phyloP scores from a whole-genome alignment of 1,140 invertebrate genomes.

The Drosophila persimilis region DNA sequence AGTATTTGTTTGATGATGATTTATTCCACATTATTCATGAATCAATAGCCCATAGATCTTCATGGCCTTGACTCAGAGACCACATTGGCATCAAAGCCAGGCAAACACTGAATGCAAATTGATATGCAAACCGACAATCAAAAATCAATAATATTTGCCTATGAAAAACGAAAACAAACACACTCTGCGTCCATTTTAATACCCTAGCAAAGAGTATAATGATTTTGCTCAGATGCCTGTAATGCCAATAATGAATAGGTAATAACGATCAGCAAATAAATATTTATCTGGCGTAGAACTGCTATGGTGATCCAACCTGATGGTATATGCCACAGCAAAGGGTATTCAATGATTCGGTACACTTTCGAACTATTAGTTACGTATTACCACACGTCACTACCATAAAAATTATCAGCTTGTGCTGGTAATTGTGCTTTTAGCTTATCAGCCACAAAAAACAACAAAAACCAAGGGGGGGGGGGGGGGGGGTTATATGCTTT shows the following conservation, averaged over 20 bases:
- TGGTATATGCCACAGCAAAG: too few species aligned
- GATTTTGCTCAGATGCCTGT: too few species aligned
- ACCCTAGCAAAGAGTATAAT: background rate
- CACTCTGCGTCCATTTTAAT: background rate
- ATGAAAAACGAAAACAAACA: conserved; percentile 31
- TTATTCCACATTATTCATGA: conserved; percentile 28
- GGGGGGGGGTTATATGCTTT: too few species aligned
- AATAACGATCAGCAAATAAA: too few species aligned
- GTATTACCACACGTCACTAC: conserved; percentile 44
- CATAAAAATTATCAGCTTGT: conserved; percentile 56
- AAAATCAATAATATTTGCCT: conserved; percentile 56
- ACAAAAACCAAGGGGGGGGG: conserved; percentile 29
- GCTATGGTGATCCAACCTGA: too few species aligned
- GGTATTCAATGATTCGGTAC: conserved; percentile 13
- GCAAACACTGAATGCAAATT: conserved; percentile 32
- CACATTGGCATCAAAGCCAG: conserved; percentile 4
- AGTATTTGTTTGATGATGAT: conserved; percentile 27
- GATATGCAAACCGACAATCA: conserved; percentile 39
- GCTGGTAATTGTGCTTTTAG: conserved; percentile 68
- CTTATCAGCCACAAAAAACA: conserved; percentile 53
- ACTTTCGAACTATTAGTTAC: background rate
- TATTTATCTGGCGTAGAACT: too few species aligned
- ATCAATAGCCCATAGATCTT: conserved; percentile 8
- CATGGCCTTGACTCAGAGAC: conserved; percentile 36
- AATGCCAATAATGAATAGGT: too few species aligned